phyloP scores from a whole-genome alignment of 1,140 invertebrate species.

The Geopemphigus sp. region DNA sequence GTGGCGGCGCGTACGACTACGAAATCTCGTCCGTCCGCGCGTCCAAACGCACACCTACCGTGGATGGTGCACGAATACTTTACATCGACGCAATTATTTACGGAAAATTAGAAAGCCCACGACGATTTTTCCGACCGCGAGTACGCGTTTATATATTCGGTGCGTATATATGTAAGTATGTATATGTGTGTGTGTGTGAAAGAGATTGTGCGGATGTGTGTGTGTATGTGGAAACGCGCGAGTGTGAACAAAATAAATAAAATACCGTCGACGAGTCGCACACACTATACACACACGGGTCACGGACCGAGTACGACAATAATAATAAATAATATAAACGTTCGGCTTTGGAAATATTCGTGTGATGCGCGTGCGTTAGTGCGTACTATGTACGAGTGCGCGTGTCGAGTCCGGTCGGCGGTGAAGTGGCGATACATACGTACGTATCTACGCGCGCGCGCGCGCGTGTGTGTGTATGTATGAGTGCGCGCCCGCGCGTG shows the following conservation, averaged over 20 bases:
- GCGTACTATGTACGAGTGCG: background rate
- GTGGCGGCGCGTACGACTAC: background rate
- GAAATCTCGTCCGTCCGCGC: background rate
- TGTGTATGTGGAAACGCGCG: background rate
- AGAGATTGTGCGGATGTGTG: too few relatives aligned
- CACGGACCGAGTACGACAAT: constrained; percentile 7
- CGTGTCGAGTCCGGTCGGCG: too few relatives aligned
- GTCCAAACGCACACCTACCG: too few relatives aligned
- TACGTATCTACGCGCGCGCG: too few relatives aligned
- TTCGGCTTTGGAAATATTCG: constrained; percentile 34
- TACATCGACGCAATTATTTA: too few relatives aligned
- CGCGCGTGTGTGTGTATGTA: background rate
- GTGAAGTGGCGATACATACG: too few relatives aligned
- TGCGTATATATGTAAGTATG: background rate
- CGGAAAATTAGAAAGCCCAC: too few relatives aligned
- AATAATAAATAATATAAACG: constrained; percentile 30
- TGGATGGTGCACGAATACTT: too few relatives aligned
- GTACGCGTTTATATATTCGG: background rate
- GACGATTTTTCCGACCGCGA: background rate
- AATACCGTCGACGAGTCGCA: background rate
- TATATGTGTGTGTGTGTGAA: too few relatives aligned
- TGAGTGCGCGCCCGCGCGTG: background rate
- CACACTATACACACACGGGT: too few relatives aligned
- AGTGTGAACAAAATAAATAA: background rate
- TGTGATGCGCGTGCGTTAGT: background rate